phyloP scores from a whole-genome alignment of 2,797 vertebrate genomes.

The Urosaurus nigricauda region DNA sequence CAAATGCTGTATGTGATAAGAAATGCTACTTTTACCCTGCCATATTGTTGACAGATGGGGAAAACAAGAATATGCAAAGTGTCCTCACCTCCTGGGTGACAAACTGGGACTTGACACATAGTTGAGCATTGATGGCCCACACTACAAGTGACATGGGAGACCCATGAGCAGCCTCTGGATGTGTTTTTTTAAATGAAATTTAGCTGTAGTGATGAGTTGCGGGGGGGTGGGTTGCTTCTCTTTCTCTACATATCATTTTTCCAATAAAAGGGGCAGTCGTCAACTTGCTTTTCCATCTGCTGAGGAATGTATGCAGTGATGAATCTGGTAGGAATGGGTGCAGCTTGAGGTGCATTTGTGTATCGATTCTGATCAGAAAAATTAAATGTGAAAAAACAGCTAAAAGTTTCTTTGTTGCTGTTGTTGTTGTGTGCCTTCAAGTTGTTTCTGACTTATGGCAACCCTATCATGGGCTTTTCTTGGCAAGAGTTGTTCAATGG shows the following conservation, averaged over 20 bases:
- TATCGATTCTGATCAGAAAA: neutral
- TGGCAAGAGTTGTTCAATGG: too few relatives aligned
- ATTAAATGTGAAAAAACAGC: neutral
- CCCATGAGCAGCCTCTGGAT: neutral
- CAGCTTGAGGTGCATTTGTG: neutral
- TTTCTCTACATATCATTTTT: neutral
- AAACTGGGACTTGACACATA: neutral
- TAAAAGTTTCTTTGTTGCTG: neutral
- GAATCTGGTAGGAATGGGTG: neutral
- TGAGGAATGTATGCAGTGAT: neutral
- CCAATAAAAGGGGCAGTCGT: too few relatives aligned
- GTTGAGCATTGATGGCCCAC: neutral
- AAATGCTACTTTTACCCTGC: neutral
- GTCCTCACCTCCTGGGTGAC: neutral
- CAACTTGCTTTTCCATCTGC: neutral
- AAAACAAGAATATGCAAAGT: neutral
- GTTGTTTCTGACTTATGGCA: too few relatives aligned
- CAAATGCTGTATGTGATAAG: neutral
- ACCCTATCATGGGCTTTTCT: too few relatives aligned
- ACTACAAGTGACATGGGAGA: neutral
- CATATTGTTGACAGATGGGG: neutral
- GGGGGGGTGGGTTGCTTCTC: too few relatives aligned
- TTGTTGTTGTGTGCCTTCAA: too few relatives aligned
- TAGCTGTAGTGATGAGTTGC: neutral
- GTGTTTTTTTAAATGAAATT: neutral